Percentiles rank a stretch among this genome's conserved stretches.
Conservation (phyloP, 2,888 invertebrate species). For the Coelinius sp. region DNA sequence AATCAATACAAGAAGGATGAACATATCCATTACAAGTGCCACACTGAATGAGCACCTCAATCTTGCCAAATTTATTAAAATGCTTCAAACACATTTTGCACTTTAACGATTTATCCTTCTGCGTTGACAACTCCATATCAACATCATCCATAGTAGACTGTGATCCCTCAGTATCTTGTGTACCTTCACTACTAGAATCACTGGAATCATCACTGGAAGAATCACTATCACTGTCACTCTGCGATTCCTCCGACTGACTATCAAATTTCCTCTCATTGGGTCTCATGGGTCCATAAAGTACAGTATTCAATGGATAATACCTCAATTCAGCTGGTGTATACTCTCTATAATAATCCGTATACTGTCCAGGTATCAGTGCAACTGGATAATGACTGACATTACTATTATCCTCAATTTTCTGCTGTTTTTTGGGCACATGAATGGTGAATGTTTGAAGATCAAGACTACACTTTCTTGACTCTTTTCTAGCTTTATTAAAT, state of each 20-base stretch:
- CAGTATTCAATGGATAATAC: slow-evolving; percentile 94
- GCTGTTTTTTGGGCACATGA: slow-evolving; percentile 79
- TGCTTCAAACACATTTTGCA: slow-evolving; percentile 72
- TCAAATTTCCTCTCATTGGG: slow-evolving; percentile 71
- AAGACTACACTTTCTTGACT: slow-evolving; percentile 85
- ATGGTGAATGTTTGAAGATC: slow-evolving; percentile 94
- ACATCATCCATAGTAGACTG: slow-evolving; percentile 70
- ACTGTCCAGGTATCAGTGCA: slow-evolving; percentile 97
- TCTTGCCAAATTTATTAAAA: slow-evolving; percentile 71
- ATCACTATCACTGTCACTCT: slow-evolving; percentile 69
- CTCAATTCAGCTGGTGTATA: slow-evolving; percentile 90
- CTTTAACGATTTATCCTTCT: slow-evolving; percentile 64
- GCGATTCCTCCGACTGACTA: slow-evolving; percentile 74
- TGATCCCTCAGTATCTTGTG: slow-evolving; percentile 69
- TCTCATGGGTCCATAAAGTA: slow-evolving; percentile 77
- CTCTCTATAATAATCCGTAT: slow-evolving; percentile 85
- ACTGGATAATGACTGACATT: slow-evolving; percentile 86
- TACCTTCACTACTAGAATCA: slow-evolving; percentile 69
- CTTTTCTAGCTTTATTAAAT: slow-evolving; percentile 84
- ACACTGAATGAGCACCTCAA: slow-evolving; percentile 75
- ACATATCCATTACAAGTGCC: slow-evolving; percentile 76
- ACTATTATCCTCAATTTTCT: slow-evolving; percentile 72
- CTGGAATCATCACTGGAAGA: slow-evolving; percentile 71
- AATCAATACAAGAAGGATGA: slow-evolving; percentile 90
- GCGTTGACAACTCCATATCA: slow-evolving; percentile 64